Evolutionary conservation across 2,113 vertebrate species (phyloP).

Genomic region (Tragelaphus buxtoni): DNA sequence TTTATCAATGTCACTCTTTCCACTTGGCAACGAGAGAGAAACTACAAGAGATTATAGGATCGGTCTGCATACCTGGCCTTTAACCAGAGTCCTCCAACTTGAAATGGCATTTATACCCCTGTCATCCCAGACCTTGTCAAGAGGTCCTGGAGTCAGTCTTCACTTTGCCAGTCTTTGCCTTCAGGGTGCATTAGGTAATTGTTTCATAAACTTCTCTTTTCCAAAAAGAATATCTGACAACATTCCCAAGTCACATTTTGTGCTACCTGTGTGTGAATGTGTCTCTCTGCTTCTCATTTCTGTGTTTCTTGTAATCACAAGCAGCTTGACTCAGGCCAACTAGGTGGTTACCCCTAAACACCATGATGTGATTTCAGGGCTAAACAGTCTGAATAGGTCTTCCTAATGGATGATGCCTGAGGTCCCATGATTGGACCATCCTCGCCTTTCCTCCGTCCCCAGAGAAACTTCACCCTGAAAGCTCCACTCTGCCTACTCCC

Average conservation of each 20-base stretch:
- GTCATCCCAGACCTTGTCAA: not conserved
- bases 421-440: not conserved
- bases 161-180: constrained; percentile 25
- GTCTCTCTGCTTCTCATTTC: not conserved
- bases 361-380: not conserved
- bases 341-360: not conserved
- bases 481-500: not conserved
- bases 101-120: constrained; percentile 41
- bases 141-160: constrained; percentile 2
- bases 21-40: constrained; percentile 29
- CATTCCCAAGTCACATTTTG: not conserved
- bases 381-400: not conserved
- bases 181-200: constrained; percentile 17
- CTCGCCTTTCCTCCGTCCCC: not conserved
- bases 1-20: constrained; percentile 63
- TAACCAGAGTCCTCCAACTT: not conserved
- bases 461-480: not conserved
- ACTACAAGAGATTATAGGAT: not conserved
- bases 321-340: not conserved
- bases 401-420: not conserved
- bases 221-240: not conserved
- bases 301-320: not conserved
- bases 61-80: not conserved
- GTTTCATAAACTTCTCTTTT: constrained; percentile 4
- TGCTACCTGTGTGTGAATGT: not conserved